Evolutionary conservation across 2,113 vertebrate genomes (phyloP), one percentile per base, ranked within the genome.

Genomic region (Chloropsis cyanopogon): DNA sequence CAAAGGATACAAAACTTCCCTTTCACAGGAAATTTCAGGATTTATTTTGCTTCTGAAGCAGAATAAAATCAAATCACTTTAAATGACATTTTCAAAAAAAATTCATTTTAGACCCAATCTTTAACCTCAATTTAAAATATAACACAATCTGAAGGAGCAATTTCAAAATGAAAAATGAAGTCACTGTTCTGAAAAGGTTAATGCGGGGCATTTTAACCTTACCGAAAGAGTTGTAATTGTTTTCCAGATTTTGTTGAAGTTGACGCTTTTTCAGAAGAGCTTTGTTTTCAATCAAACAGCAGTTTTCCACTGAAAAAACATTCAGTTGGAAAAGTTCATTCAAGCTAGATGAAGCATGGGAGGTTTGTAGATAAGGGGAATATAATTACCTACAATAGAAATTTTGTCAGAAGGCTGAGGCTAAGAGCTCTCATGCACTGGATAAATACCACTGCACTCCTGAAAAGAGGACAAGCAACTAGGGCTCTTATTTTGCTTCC

Each of bases 201-300:
- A 90, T 85, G 35, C 0, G 5, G 41, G 47, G 56, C 80, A 31
- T 94, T 90, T 95, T 89, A 91, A 87, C 78, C 63, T 92, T 89
- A 70, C 85, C 7, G 1, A 90, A 66, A 57, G 57, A 69, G 57
- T 82, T 68, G 81, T 82, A 96, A 93, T 93, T 90, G 85, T 87
- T 96, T 92, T 91, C 68, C 64, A 85, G 90, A 69, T 85, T 95
- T 94, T 87, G 91, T 96, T 89, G 78, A 90, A 97, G 88, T 56
- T 95, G 93, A 90, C 77, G 56, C 92, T 95, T 94, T 79, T 4
- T 25, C 37, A 73, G 63, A 82, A 90, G 82, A 91, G 79, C 64
- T 94, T 93, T 94, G 90, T 90, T 96, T 96, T 91, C 92, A 92
- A 44, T 95, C 75, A 90, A 94, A 88, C 39, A 78, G 71, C 88